A percentile compares a stretch with the other conserved stretches of the same genome.
Conservation (phyloP, 1,140 invertebrate species). For the Drosophila equinoxialis region DNA sequence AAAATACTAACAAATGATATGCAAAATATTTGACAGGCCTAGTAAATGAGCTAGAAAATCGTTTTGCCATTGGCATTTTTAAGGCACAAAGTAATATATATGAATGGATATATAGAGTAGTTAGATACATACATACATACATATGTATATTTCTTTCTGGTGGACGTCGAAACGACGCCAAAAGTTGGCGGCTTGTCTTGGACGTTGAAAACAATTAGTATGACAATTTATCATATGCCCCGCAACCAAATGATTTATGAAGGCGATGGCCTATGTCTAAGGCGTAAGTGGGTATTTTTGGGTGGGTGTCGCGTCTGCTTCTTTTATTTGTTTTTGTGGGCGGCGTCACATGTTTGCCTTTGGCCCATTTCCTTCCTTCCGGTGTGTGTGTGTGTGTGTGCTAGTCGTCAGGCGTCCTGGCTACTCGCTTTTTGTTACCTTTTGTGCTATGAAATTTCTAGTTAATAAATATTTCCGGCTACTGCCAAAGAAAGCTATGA, state of each 20-base stretch:
- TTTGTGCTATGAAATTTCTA: conserved; percentile 72
- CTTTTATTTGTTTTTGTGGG: conserved; percentile 69
- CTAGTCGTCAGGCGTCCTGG: conserved; percentile 4
- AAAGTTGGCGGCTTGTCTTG: conserved; percentile 48
- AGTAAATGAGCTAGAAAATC: conserved; percentile 56
- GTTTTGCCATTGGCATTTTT: conserved; percentile 46
- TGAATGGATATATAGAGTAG: not conserved
- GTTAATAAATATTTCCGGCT: conserved; percentile 77
- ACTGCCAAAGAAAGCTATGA: conserved; percentile 49
- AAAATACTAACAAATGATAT: conserved; percentile 47
- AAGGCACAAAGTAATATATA: conserved; percentile 7
- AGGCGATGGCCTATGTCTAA: conserved; percentile 40
- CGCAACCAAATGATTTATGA: conserved; percentile 76
- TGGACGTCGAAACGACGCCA: conserved; percentile 30
- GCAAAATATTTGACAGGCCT: conserved; percentile 62
- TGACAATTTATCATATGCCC: conserved; percentile 81
- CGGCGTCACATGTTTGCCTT: conserved; percentile 73
- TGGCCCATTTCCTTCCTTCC: conserved; percentile 75
- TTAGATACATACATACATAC: not conserved
- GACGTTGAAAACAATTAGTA: conserved; percentile 81
- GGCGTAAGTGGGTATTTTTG: conserved; percentile 2
- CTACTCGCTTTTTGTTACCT: conserved; percentile 27
- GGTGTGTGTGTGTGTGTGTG: conserved; percentile 14
- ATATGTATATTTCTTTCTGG: not conserved
- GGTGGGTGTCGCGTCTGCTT: conserved; percentile 17